These are phyloP conservation scores for Drosophila crucigera DNA, from an alignment of 2,888 invertebrate genomes.

Conservation along the genomic window DNA sequence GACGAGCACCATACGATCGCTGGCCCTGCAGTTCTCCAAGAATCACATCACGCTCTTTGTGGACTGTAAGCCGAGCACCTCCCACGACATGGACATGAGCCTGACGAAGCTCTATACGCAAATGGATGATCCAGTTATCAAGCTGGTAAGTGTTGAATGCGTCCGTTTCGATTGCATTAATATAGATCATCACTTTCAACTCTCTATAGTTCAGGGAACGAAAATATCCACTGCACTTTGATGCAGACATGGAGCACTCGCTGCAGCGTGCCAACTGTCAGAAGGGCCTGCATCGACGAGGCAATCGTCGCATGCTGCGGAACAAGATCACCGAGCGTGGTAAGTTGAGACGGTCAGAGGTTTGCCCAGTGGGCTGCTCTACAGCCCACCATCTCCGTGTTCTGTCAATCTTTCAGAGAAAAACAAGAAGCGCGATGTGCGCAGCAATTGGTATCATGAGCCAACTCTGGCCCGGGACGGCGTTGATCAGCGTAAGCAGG, in stretches of 20 bases:
- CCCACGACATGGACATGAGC: conserved; percentile 84
- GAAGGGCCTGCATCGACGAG: conserved; percentile 83
- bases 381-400: conserved; percentile 41
- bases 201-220: conserved; percentile 83
- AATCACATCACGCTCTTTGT: conserved; percentile 83
- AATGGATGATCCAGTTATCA: conserved; percentile 85
- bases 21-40: conserved; percentile 84
- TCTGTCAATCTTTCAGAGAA: conserved; percentile 78
- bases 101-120: conserved; percentile 84
- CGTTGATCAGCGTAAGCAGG: conserved; percentile 81
- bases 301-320: conserved; percentile 83
- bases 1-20: conserved; percentile 85
- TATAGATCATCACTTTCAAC: not conserved
- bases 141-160: conserved; percentile 78
- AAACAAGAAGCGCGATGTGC: conserved; percentile 85
- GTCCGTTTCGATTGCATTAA: not conserved
- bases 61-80: conserved; percentile 84
- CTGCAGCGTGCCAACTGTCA: conserved; percentile 85
- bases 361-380: conserved; percentile 39
- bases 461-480: conserved; percentile 74
- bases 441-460: conserved; percentile 84
- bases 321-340: conserved; percentile 84
- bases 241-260: conserved; percentile 84
- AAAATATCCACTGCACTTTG: conserved; percentile 85
- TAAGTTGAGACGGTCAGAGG: conserved; percentile 53